Evolutionary conservation across 2,797 vertebrate genomes (phyloP), one percentile per base, ranked within the genome.

Genomic region (Hyperoplus immaculatus): DNA sequence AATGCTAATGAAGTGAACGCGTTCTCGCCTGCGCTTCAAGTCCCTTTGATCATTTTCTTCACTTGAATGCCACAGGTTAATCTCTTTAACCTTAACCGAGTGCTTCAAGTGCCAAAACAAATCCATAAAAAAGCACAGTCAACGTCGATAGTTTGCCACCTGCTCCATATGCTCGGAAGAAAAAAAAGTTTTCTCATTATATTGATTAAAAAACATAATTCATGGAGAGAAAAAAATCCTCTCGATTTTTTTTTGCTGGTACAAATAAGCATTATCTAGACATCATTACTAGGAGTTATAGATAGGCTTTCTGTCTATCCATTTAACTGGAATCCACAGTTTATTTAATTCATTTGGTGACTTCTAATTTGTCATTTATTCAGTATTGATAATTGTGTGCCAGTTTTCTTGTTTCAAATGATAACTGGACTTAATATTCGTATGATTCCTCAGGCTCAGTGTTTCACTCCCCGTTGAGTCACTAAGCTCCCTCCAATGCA

Each of bases 351-450:
- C n/a, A 8, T 8, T 39, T 6, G 8, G 43, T 5, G 2, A 18
- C 18, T n/a, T 4, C 13, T 7, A 46, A 72, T 70, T 64, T 68
- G 36, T 51, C 38, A 65, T 81, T 77, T 68, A 77, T 77, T 75
- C 65, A 57, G 67, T 71, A 76, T 67, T 74, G 85, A 87, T 75
- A 75, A 51, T 1, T 18, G 13, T 8, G 36, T 50, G 54, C 42
- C 72, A 57, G 6, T n/a, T 6, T 15, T 58, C 11, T 9, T 4
- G 60, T 67, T 47, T 29, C 72, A 71, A 75, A 72, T 47, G 56
- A 69, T 71, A 58, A 60, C 77, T 59, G 77, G 53, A 67, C 85
- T 84, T 82, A 73, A 84, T 77, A 81, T 87, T 67, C 18, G 0
- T 47, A 39, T 68, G 69, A 83, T 42, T 85, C 79, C 77, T 68